Conservation (phyloP, 2,888 invertebrate genomes). For the Tupiocoris notatus region DNA sequence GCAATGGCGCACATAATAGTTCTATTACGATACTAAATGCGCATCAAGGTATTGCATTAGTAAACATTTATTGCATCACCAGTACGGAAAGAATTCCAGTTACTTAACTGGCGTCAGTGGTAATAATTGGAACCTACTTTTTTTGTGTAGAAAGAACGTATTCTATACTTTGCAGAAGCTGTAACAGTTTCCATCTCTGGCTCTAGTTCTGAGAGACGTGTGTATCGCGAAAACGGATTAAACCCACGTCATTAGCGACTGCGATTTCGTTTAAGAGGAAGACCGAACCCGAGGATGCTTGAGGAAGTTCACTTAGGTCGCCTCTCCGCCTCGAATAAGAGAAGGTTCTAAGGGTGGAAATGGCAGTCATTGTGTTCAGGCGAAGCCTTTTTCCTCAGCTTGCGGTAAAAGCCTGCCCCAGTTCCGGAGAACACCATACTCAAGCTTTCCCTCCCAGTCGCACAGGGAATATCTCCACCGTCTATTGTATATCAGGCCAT, state of each 20-base stretch:
- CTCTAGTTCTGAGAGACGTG: too few relatives aligned
- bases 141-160: too few relatives aligned
- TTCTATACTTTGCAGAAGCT: too few relatives aligned
- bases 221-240: too few relatives aligned
- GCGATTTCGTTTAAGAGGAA: not conserved
- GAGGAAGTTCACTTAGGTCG: not conserved
- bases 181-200: too few relatives aligned
- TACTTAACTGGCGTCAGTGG: too few relatives aligned
- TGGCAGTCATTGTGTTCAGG: not conserved
- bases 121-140: too few relatives aligned
- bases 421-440: not conserved
- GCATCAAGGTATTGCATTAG: too few relatives aligned
- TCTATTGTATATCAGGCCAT: conserved; percentile 27
- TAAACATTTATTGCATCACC: too few relatives aligned
- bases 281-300: not conserved
- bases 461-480: not conserved
- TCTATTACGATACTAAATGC: too few relatives aligned
- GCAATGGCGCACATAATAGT: too few relatives aligned
- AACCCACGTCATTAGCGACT: not conserved
- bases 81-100: too few relatives aligned
- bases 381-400: not conserved
- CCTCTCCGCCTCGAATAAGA: not conserved
- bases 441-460: not conserved
- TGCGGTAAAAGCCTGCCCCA: not conserved
- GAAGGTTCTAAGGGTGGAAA: not conserved